phyloP scores from a whole-genome alignment of 2,113 vertebrate genomes.

The Dicentrarchus labrax region DNA sequence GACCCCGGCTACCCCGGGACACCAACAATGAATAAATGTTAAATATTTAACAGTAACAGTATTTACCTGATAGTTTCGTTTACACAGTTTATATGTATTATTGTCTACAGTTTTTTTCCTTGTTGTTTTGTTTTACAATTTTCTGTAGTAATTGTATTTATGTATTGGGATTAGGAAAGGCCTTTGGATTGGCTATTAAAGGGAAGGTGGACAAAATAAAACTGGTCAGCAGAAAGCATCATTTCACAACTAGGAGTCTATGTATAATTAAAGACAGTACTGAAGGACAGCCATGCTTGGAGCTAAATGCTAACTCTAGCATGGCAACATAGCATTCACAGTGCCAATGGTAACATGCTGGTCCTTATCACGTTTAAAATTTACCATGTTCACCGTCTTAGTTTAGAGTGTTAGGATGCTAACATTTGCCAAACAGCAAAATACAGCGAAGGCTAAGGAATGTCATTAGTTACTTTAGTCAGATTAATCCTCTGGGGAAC shows the following conservation, averaged over 20 bases:
- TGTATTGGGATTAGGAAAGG: neutral
- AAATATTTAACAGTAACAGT: neutral
- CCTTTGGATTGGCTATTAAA: no score
- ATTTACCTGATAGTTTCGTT: neutral
- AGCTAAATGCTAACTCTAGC: neutral
- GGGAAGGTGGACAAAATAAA: neutral
- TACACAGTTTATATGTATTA: neutral
- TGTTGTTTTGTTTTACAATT: neutral
- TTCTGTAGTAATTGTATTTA: neutral
- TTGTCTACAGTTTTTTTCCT: no score
- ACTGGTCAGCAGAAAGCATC: neutral
- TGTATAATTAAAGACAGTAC: no score
- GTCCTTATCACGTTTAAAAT: neutral
- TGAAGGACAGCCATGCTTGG: neutral
- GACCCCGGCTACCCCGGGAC: neutral
- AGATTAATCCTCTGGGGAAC: neutral
- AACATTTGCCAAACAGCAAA: neutral
- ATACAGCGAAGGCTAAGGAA: neutral
- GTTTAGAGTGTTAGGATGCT: neutral
- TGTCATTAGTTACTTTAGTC: neutral
- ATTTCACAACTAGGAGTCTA: no score
- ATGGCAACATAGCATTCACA: neutral
- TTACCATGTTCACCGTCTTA: no score
- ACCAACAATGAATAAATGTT: neutral
- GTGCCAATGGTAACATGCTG: neutral